phyloP scores from a whole-genome alignment of 1,140 invertebrate genomes.

The Papilio xuthus region DNA sequence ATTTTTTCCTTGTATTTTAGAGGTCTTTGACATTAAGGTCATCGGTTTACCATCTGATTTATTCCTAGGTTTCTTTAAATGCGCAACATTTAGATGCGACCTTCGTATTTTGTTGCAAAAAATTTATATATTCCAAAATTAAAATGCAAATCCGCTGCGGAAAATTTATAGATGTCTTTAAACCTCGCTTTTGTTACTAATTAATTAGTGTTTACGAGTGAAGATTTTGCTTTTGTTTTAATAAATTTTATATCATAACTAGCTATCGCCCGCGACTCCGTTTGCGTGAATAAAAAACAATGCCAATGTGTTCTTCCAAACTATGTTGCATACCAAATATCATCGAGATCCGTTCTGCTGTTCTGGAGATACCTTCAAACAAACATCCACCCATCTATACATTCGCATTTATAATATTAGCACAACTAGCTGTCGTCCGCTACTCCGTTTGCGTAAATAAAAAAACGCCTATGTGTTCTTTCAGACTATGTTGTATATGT shows the following conservation, averaged over 20 bases:
- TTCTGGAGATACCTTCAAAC: too few relatives aligned
- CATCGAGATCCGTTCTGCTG: too few relatives aligned
- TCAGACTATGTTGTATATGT: too few relatives aligned
- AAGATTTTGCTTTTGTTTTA: not conserved
- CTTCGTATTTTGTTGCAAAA: constrained; percentile 11
- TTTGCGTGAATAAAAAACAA: too few relatives aligned
- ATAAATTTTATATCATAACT: not conserved
- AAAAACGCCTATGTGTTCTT: too few relatives aligned
- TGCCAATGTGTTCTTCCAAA: too few relatives aligned
- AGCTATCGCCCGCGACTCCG: too few relatives aligned
- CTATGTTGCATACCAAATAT: too few relatives aligned
- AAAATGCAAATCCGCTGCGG: constrained; percentile 19
- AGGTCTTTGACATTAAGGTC: not conserved
- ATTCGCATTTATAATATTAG: too few relatives aligned
- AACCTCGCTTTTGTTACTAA: constrained; percentile 10
- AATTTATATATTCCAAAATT: constrained; percentile 19
- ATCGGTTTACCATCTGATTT: not conserved
- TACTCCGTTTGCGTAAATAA: too few relatives aligned
- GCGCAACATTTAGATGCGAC: not conserved
- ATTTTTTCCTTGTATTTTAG: not conserved
- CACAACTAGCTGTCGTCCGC: too few relatives aligned
- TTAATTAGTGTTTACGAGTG: constrained; percentile 7
- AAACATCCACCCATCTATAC: too few relatives aligned
- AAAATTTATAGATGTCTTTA: constrained; percentile 23
- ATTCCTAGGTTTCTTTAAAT: not conserved